A percentile compares a stretch with the other conserved stretches of the same genome.
Evolutionary conservation across 2,113 vertebrate species (phyloP).

Genomic region (Taurulus bubalis): DNA sequence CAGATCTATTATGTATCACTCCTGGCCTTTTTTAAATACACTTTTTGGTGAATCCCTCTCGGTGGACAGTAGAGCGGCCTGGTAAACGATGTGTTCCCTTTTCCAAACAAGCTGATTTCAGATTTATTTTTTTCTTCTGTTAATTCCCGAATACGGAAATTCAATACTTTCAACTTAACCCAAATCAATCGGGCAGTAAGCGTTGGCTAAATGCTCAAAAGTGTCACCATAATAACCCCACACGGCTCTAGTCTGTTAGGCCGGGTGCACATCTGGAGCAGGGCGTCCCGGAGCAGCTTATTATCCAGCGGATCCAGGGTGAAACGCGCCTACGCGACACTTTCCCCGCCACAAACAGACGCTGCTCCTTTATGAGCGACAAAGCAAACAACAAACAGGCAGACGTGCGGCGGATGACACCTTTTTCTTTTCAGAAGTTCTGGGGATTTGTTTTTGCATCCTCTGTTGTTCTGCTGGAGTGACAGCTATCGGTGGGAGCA

Average conservation of each 20-base stretch:
- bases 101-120: neutral
- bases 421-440: neutral
- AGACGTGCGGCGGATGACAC: slow-evolving; percentile 10
- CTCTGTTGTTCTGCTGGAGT: slow-evolving; percentile 34
- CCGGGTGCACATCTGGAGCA: slow-evolving; percentile 51
- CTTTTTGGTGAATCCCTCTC: neutral
- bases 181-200: slow-evolving; percentile 21
- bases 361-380: neutral
- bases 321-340: slow-evolving; percentile 50
- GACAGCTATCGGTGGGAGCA: slow-evolving; percentile 36
- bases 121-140: slow-evolving; percentile 2
- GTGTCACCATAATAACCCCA: neutral
- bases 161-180: slow-evolving; percentile 17
- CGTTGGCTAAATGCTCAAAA: neutral
- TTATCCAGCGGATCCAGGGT: slow-evolving; percentile 43
- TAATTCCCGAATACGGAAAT: neutral
- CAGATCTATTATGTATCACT: neutral
- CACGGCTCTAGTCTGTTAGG: no score
- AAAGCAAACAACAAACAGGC: slow-evolving; percentile 49
- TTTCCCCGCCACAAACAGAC: slow-evolving; percentile 18
- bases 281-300: slow-evolving; percentile 35
- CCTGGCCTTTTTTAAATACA: neutral
- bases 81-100: neutral
- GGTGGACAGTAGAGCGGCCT: no score
- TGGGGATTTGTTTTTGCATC: slow-evolving; percentile 30